These are phyloP conservation scores for Trissonchulus latispiculum DNA, from an alignment of 2,888 invertebrate species.

Conservation along the genomic window DNA sequence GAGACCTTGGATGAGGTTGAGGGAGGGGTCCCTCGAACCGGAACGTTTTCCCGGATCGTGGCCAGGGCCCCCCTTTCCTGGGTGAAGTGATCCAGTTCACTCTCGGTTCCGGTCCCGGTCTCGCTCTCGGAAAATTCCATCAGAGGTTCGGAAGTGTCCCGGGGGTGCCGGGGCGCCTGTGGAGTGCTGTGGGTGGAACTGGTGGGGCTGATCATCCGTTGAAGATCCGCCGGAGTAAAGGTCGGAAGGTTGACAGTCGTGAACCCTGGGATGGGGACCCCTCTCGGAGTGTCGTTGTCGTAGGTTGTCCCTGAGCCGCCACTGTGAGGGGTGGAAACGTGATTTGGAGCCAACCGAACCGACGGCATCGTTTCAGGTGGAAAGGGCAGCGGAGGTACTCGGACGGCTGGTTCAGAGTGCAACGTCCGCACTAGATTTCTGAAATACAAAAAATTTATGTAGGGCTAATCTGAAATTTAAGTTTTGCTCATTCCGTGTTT, in stretches of 20 bases:
- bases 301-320: no score
- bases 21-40: neutral
- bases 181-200: neutral
- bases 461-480: no score
- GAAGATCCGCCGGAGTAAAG: neutral
- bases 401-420: no score
- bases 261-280: neutral
- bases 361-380: no score
- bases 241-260: neutral
- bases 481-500: no score
- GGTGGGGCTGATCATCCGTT: neutral
- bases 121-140: neutral
- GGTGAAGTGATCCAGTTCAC: neutral
- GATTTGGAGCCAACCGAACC: no score
- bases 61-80: neutral
- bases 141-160: neutral
- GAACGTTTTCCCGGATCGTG: neutral
- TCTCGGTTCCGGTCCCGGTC: neutral
- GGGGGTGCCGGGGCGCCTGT: neutral
- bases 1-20: neutral
- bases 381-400: no score
- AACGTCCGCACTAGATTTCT: no score
- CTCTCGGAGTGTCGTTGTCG: neutral
- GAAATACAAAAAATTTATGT: no score
- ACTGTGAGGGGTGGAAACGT: no score